Conservation (phyloP, 1,140 invertebrate genomes). For the Phthorimaea operculella region DNA sequence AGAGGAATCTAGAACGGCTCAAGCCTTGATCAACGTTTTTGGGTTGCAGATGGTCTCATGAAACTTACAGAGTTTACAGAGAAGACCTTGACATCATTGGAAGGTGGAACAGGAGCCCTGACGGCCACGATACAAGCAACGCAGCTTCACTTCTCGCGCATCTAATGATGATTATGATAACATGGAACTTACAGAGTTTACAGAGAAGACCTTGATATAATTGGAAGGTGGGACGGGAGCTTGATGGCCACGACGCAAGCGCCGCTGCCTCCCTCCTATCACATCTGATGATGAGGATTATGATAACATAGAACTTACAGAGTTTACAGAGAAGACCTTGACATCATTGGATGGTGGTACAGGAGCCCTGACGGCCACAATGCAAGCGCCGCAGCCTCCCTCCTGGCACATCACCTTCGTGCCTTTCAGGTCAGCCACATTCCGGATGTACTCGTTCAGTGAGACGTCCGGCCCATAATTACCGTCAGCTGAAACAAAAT, state of each 20-base stretch:
- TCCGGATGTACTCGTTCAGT: constrained; percentile 73
- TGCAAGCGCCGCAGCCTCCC: constrained; percentile 82
- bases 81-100: constrained; percentile 14
- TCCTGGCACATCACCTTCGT: constrained; percentile 83
- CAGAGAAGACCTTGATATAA: too few species aligned
- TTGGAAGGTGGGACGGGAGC: too few species aligned
- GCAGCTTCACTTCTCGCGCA: too few species aligned
- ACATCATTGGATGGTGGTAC: constrained; percentile 65
- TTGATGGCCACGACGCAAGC: too few species aligned
- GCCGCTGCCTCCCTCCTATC: not conserved
- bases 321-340: constrained; percentile 74
- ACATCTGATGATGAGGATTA: not conserved
- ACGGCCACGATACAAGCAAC: constrained; percentile 75
- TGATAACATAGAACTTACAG: constrained; percentile 63
- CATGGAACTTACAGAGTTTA: too few species aligned
- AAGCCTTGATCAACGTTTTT: not conserved
- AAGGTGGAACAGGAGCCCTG: constrained; percentile 61
- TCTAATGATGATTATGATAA: too few species aligned
- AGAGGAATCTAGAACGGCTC: not conserved
- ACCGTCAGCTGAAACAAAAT: constrained; percentile 1
- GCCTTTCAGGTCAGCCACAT: constrained; percentile 73
- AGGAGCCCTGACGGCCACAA: constrained; percentile 70
- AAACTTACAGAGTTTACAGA: not conserved
- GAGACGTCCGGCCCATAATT: constrained; percentile 25
- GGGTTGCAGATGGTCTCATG: not conserved